Evolutionary conservation across 2,888 invertebrate genomes (phyloP), one percentile per base, ranked within the genome.

Genomic region (Dicyrtomina minuta): DNA sequence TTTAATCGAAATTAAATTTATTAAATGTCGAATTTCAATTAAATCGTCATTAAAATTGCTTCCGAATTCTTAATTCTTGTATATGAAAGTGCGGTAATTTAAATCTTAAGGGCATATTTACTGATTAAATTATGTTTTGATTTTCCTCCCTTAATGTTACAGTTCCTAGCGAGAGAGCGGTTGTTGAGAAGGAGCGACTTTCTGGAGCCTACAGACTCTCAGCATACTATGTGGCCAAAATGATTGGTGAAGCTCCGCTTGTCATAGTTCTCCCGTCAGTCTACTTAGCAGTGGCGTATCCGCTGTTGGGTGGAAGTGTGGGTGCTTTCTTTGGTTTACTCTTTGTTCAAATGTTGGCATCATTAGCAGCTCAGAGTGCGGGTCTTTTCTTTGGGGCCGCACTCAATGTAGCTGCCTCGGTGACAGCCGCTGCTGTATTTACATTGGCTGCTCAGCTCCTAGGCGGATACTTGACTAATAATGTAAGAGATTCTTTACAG

Each of bases 141-240:
- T 33, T 62, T n/a, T n/a, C n/a, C n/a, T n/a, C n/a, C n/a, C n/a
- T n/a, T n/a, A n/a, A n/a, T n/a, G 12, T 80, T 84, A 1, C 82
- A 90, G 90, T 91, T 86, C 90, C 91, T 68, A 86, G 88, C 60
- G 91, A 91, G 82, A 85, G 89, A 75, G 89, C 89, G 83, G 90
- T 92, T 46, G 88, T 91, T 74, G 88, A 88, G 81, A 91, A 91
- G 81, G 91, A 92, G 81, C 84, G 91, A 70, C 85, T 88, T 75
- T 88, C 90, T 15, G 91, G 91, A 59, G 88, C 90, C 43, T 92
- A 91, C 80, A 85, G 91, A 66, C 83, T 91, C 64, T 90, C 90
- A 10, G 90, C 91, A 44, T 92, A 91, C 81, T 91, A 90, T 64
- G 74, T 90, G 80, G 90, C 91, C 71, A 91, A 91, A 83, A 90